Evolutionary conservation across 35 echinoderm and acorn worm species (phyloP), one percentile per base, ranked within the genome.

Genomic region (Ophiothrix spiculata): DNA sequence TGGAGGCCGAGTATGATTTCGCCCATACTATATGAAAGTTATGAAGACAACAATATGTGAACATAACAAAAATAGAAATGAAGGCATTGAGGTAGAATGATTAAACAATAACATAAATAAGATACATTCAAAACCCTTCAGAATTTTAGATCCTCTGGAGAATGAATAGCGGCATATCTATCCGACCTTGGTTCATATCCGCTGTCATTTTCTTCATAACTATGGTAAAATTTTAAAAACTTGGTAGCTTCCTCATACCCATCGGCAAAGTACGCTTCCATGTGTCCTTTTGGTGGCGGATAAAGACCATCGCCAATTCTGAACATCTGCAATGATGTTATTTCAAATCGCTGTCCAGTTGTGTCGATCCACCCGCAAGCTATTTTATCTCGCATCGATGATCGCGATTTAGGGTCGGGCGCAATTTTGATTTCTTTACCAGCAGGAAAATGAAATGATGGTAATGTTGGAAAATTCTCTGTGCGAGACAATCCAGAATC

Each of bases 311-410:
- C 80, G 1, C 90, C 90, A 8, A 92, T 88, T 6, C 83, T 90
- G 69, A 92, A 97, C 94, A 97, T 90, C 31, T 97, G 86, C 46
- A 97, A 54, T 14, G 94, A 80, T 34, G 86, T 89, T 54, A 97
- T 89, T 38, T 97, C 94, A 63, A 97, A 97, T 75, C 94, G 81
- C 74, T 97, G 94, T 0, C 94, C 94, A 0, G 86, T 90, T 1
- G 94, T 97, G 56, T 97, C 94, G 31, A 92, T 74, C 94, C 94
- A 97, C 4, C 94, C 94, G 39, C 80, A 76, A 1, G 90, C 94
- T 36, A 97, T 89, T 73, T 97, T 97, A 74, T 97, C 94, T 11
- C 94, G 86, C 83, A 92, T 97, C 31, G 39, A 87, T 38, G 81
- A 39, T 56, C 92, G 90, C 41, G 56, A 83, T 41, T 87, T 97